phyloP scores from a whole-genome alignment of 2,113 vertebrate genomes.

The Phrynosoma blainvillii region DNA sequence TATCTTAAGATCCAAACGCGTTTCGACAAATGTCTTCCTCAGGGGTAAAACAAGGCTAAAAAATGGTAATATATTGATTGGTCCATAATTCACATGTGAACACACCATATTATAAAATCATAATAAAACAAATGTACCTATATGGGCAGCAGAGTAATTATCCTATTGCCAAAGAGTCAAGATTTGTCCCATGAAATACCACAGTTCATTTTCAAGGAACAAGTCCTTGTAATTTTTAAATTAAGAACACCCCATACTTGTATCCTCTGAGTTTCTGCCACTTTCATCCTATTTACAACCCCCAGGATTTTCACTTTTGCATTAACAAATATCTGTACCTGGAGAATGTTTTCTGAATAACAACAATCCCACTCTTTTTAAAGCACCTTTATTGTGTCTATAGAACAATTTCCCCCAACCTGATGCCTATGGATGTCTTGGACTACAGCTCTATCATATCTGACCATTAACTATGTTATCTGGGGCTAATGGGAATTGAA shows the following conservation, averaged over 20 bases:
- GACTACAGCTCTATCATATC: background rate
- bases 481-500: too few species aligned
- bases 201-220: background rate
- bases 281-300: conserved; percentile 30
- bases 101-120: too few species aligned
- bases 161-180: too few species aligned
- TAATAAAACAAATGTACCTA: too few species aligned
- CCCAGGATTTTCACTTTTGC: conserved; percentile 1
- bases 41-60: too few species aligned
- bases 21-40: too few species aligned
- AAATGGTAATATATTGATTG: too few species aligned
- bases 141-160: too few species aligned
- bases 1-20: too few species aligned
- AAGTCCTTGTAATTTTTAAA: background rate
- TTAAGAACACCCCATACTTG: background rate
- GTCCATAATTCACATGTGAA: too few species aligned
- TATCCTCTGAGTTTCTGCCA: background rate
- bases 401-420: background rate
- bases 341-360: background rate
- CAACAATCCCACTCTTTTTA: background rate
- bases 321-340: conserved; percentile 29
- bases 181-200: too few species aligned
- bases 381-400: background rate
- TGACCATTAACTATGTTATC: too few species aligned
- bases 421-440: background rate